Base-by-base conservation (phyloP, 2,888 invertebrate genomes). In the Synergus laeviventris region DNA sequence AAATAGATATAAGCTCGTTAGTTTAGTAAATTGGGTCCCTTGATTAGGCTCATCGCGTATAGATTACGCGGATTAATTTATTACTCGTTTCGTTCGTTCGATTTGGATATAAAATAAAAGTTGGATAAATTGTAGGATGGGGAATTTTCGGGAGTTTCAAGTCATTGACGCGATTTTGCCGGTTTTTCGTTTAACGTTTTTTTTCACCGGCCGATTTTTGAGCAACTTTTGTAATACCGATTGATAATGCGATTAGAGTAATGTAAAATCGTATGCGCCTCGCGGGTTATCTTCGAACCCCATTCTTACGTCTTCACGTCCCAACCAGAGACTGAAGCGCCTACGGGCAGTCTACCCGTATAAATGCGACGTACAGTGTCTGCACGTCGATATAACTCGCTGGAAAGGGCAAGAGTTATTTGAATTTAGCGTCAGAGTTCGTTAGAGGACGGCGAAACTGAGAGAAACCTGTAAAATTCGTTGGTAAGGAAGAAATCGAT, bases 261-360 rank as follows among this genome's bases (percentile, higher is more conserved):
- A 70, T 70, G 79, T 80, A 80, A 74, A 84, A 76, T 77, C 78
- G 81, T 82, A 81, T 73, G 81, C 81, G 82, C 78, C 79, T 85
- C 84, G 83, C 77, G 84, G 82, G 83, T 75, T 83, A 73, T 81
- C 66, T 79, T 82, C 78, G 81, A 81, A 84, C 85, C 84, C 86
- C 88, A 87, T 87, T 79, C 87, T 88, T 82, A 81, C 88, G 85
- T 84, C 82, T 81, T 85, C 86, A 86, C 87, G 87, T 87, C 87
- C 88, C 89, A 86, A 86, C 81, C 84, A 87, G 87, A 89, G 89
- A 89, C 89, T 89, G 86, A 88, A 86, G 87, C 84, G 86, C 85
- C 85, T 84, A 84, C 85, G 80, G 83, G 84, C 85, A 81, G 81
- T 84, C 83, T 83, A 85, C 84, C 85, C 85, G 87, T 89, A 88